Evolutionary conservation across 2,113 vertebrate genomes (phyloP), one percentile per base, ranked within the genome.

Genomic region (Dipodomys merriami): DNA sequence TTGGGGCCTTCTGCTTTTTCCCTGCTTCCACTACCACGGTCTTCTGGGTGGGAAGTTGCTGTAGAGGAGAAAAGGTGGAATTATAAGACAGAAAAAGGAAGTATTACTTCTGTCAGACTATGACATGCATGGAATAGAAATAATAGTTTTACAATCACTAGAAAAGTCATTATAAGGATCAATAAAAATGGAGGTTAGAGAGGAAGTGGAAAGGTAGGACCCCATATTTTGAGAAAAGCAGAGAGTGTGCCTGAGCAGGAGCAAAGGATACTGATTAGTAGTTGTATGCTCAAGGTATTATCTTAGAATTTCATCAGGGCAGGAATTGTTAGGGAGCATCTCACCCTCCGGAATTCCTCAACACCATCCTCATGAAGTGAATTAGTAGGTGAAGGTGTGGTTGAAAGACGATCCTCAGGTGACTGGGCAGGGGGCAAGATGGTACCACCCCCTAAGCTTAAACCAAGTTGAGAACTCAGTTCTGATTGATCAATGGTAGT

Each of bases 401-500:
- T 97, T 0, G 99, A 99, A 84, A 99, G 97, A 1, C 98, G 98
- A 95, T 98, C 98, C 67, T 99, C 98, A 4, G 99, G 99, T 0
- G 99, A 99, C 95, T 98, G 98, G 1, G 98, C 89, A 35, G 97
- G 97, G 3, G 98, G 98, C 73, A 99, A 69, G 65, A 98, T 98
- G 86, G 97, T 96, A 18, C 98, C 98, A 7, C 98, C 98, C 4
- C 98, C 99, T 85, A 99, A 95, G 60, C 98, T 98, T 18, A 99
- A 98, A 27, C 99, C 99, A 86, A 99, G 98, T 69, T 99, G 99
- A 65, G 98, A 98, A 65, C 98, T 99, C 93, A 99, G 98, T 97
- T 99, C 99, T 0, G 99, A 99, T 57, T 99, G 99, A 97, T 99
- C 99, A 46, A 99, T 99, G 65, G 99, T 99, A 93, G 99, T 99